phyloP scores from a whole-genome alignment of 1,140 invertebrate genomes.

The Ruditapes philippinarum region DNA sequence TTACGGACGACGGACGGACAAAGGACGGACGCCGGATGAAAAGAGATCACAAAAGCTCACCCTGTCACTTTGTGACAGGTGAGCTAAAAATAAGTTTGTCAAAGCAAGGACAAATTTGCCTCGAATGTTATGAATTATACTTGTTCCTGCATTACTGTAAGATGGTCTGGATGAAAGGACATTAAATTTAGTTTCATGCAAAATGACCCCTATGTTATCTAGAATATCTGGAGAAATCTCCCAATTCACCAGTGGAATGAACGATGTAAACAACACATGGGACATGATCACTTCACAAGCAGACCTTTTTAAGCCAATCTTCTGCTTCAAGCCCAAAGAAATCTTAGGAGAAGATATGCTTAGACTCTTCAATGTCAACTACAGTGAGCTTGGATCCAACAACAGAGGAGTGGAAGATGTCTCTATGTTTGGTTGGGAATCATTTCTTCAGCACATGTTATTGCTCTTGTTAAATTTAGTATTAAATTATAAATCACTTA shows the following conservation, averaged over 20 bases:
- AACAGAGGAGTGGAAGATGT: slow-evolving; percentile 28
- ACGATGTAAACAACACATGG: slow-evolving; percentile 53
- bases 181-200: slow-evolving; percentile 11
- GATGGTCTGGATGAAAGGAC: no score
- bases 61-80: no score
- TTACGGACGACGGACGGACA: no score
- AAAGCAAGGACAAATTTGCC: no score
- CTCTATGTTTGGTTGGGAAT: slow-evolving; percentile 35
- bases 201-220: slow-evolving; percentile 4
- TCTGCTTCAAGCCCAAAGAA: slow-evolving; percentile 10
- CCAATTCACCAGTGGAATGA: slow-evolving; percentile 46
- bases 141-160: no score
- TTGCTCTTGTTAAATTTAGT: no score
- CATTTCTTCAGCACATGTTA: slow-evolving; percentile 41
- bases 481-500: no score
- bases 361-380: background rate
- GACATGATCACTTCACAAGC: slow-evolving; percentile 11
- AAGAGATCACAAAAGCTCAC: no score
- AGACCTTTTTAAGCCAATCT: slow-evolving; percentile 31
- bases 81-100: no score
- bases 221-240: slow-evolving; percentile 57
- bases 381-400: slow-evolving; percentile 33
- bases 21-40: no score
- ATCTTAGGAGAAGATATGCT: background rate
- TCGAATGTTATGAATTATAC: no score